phyloP scores from a whole-genome alignment of 2,113 vertebrate species.

The Camelus dromedarius region DNA sequence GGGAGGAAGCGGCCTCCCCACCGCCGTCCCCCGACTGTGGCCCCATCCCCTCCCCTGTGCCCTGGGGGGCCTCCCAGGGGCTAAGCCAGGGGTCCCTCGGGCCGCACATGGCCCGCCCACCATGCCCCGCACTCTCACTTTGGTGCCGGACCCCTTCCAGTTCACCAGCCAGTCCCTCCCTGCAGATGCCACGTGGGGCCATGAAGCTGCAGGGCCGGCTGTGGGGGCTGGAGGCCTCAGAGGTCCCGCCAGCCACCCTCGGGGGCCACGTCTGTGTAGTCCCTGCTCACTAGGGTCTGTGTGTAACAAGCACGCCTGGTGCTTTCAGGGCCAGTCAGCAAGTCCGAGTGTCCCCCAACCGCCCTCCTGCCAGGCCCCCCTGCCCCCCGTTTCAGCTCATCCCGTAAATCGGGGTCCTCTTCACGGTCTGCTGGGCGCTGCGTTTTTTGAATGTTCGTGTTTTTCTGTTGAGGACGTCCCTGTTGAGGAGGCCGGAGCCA shows the following conservation, averaged over 20 bases:
- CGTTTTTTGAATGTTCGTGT: rapidly evolving
- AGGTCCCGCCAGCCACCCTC: neutral
- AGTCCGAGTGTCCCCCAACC: neutral
- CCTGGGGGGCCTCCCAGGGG: neutral
- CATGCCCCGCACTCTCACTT: neutral
- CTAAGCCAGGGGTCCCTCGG: neutral
- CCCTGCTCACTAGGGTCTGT: rapidly evolving
- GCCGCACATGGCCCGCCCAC: neutral
- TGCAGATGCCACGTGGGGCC: no score
- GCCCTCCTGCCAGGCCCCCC: rapidly evolving
- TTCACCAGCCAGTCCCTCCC: neutral
- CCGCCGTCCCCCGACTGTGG: no score
- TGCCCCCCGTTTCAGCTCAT: rapidly evolving
- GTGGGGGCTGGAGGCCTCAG: no score
- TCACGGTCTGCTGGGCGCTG: rapidly evolving
- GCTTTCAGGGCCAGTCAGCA: no score
- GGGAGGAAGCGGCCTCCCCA: neutral
- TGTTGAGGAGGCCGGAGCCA: no score
- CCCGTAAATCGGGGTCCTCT: neutral
- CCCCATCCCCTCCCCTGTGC: neutral
- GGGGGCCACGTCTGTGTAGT: rapidly evolving
- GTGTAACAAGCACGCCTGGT: rapidly evolving
- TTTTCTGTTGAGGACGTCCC: neutral
- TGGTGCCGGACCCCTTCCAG: neutral
- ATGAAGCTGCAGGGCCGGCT: no score